phyloP scores from a whole-genome alignment of 2,113 vertebrate genomes.

The Nanger granti region DNA sequence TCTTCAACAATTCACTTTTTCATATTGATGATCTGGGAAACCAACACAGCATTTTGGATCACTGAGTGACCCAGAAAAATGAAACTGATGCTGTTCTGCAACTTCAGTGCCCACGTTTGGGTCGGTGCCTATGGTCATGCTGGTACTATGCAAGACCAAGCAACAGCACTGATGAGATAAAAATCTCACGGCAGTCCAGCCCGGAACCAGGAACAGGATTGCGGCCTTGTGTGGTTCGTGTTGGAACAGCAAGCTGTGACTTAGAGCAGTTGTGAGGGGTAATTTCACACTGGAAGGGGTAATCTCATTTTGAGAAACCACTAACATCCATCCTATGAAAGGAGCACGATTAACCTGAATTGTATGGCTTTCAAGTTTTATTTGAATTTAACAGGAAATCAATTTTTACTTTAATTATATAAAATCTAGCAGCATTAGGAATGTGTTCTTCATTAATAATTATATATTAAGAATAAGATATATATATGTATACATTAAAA shows the following conservation, averaged over 20 bases:
- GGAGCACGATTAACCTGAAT: neutral
- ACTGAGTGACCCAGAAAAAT: neutral
- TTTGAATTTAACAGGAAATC: neutral
- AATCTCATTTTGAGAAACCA: neutral
- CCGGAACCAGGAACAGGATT: neutral
- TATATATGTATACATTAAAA: neutral
- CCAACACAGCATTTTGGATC: neutral
- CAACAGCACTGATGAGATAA: neutral
- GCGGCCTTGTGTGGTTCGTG: rapidly evolving
- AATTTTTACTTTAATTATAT: neutral
- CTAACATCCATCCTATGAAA: neutral
- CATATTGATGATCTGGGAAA: neutral
- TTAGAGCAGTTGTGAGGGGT: neutral
- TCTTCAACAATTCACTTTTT: neutral
- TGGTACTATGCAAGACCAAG: neutral
- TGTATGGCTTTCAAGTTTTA: neutral
- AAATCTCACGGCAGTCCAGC: neutral
- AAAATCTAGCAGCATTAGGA: neutral
- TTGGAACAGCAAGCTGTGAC: neutral
- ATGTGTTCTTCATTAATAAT: neutral
- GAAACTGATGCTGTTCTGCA: neutral
- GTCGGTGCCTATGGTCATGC: neutral
- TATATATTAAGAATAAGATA: neutral
- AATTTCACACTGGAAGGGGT: neutral
- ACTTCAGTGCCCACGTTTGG: neutral